phyloP scores from a whole-genome alignment of 2,888 invertebrate species.

The Lycaena phlaeas region DNA sequence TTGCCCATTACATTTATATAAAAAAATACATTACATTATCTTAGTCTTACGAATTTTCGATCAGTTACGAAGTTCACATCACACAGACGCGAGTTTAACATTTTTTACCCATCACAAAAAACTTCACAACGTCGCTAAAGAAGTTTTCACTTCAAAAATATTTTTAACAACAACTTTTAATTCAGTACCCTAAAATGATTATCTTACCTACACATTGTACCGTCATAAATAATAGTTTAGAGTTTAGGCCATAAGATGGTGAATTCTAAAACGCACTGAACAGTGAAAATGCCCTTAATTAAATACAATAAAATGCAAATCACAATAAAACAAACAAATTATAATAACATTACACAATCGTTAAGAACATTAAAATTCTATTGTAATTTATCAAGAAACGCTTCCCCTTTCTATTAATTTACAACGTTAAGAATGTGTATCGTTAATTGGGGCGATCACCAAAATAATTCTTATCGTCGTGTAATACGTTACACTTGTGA shows the following conservation, averaged over 20 bases:
- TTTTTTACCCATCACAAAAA: too few relatives aligned
- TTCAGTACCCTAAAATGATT: too few relatives aligned
- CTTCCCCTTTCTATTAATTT: conserved; percentile 45
- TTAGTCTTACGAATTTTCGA: too few relatives aligned
- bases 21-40: too few relatives aligned
- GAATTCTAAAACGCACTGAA: conserved; percentile 25
- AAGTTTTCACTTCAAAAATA: too few relatives aligned
- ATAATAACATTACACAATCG: conserved; percentile 58
- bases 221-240: not conserved
- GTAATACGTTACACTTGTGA: conserved; percentile 22
- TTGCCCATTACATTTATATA: too few relatives aligned
- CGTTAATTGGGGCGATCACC: conserved; percentile 1
- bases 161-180: too few relatives aligned
- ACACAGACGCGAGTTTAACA: too few relatives aligned
- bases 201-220: not conserved
- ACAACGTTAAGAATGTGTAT: conserved; percentile 16
- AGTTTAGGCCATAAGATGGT: too few relatives aligned
- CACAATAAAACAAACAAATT: conserved; percentile 67
- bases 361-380: conserved; percentile 55
- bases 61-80: too few relatives aligned
- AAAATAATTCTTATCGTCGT: conserved; percentile 17
- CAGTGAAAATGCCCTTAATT: conserved; percentile 47
- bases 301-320: conserved; percentile 61
- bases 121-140: too few relatives aligned
- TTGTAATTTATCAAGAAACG: conserved; percentile 60